phyloP scores from a whole-genome alignment of 2,888 invertebrate genomes.

The Acanthococcus lagerstroemiae region DNA sequence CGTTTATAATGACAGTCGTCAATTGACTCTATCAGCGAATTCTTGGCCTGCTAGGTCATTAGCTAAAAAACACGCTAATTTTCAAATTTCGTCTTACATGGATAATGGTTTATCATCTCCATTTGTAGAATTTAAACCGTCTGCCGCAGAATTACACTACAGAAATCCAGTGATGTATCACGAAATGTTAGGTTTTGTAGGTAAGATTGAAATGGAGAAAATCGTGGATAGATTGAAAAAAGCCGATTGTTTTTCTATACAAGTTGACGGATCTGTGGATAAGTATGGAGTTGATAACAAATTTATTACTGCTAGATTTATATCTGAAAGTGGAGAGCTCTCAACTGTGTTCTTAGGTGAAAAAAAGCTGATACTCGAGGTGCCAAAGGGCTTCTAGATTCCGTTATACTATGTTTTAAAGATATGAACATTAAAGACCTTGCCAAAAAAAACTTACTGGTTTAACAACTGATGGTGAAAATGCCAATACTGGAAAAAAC shows the following conservation, averaged over 20 bases:
- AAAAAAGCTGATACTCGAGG: constrained; percentile 19
- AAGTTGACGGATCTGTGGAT: constrained; percentile 31
- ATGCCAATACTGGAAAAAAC: constrained; percentile 28
- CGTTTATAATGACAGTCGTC: constrained; percentile 28
- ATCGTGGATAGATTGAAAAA: constrained; percentile 15
- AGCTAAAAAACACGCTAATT: constrained; percentile 28
- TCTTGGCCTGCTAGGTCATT: constrained; percentile 32
- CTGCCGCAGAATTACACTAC: constrained; percentile 1
- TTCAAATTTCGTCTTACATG: constrained; percentile 27
- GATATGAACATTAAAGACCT: constrained; percentile 13
- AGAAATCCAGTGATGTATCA: neutral
- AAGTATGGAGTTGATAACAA: constrained; percentile 31
- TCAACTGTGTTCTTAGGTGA: constrained; percentile 23
- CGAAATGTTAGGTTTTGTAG: constrained; percentile 22
- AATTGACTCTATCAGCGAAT: constrained; percentile 24
- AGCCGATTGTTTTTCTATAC: constrained; percentile 23
- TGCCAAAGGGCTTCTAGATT: constrained; percentile 21
- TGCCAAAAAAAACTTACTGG: constrained; percentile 30
- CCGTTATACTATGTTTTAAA: constrained; percentile 25
- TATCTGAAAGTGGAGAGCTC: constrained; percentile 17
- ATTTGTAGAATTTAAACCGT: constrained; percentile 10
- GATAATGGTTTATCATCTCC: constrained; percentile 19
- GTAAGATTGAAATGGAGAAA: constrained; percentile 6
- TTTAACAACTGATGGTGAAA: constrained; percentile 30
- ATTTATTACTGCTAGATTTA: constrained; percentile 23